Conservation (phyloP, 2,888 invertebrate genomes). For the Calliphora vomitoria region DNA sequence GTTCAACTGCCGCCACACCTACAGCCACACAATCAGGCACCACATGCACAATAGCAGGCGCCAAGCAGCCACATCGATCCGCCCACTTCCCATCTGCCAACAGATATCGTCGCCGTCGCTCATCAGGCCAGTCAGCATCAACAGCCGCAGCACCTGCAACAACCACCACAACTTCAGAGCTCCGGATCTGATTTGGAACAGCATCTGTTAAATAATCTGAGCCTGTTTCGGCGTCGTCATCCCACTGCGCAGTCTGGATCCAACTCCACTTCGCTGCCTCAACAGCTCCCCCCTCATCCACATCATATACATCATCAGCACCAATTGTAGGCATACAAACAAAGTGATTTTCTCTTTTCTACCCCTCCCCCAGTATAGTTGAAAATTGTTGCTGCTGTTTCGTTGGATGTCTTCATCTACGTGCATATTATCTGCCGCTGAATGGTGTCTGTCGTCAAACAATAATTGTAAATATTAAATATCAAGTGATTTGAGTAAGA, state of each 20-base stretch:
- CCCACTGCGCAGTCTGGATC: conserved; percentile 75
- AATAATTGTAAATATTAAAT: conserved; percentile 70
- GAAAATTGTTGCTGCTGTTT: conserved; percentile 49
- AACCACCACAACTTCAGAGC: conserved; percentile 69
- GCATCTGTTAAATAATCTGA: conserved; percentile 80
- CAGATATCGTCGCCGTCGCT: conserved; percentile 62
- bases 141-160: conserved; percentile 65
- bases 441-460: conserved; percentile 47
- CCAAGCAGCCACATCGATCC: conserved; percentile 71
- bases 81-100: conserved; percentile 75
- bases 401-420: conserved; percentile 42
- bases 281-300: conserved; percentile 60
- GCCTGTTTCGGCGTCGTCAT: conserved; percentile 79
- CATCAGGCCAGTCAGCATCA: conserved; percentile 71
- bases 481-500: conserved; percentile 66
- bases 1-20: conserved; percentile 81
- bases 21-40: conserved; percentile 80
- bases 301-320: conserved; percentile 72
- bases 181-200: conserved; percentile 77
- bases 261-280: conserved; percentile 71
- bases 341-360: conserved; percentile 11
- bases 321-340: conserved; percentile 63
- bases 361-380: conserved; percentile 14
- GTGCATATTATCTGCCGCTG: conserved; percentile 5
- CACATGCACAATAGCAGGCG: conserved; percentile 83